Evolutionary conservation across 2,113 vertebrate species (phyloP), one percentile per base, ranked within the genome.

Genomic region (Brevimyrus niger): DNA sequence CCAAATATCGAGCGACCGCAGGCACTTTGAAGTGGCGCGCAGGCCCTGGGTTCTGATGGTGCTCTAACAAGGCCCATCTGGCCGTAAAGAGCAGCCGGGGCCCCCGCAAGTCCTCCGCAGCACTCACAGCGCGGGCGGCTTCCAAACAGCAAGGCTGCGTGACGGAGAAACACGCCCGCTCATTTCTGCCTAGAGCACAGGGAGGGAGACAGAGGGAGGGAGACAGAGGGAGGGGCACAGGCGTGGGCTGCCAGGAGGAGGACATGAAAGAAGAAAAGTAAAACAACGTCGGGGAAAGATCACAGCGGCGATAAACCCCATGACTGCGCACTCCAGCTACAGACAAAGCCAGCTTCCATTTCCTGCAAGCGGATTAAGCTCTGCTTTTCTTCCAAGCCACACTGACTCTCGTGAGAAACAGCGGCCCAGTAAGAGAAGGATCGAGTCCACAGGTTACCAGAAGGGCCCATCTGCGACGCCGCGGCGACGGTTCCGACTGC

Each of bases 151-250:
- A 90, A 27, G 90, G 86, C 89, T 92, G 89, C 88, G 87, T 85
- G 92, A 91, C 90, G 88, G 91, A 92, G 89, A 92, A 92, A 92
- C 84, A 89, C 88, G 91, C 87, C 21, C 86, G 90, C 89, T 89
- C 55, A 90, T 88, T 88, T 86, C 46, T 91, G 90, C 86, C 91
- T 76, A 48, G 69, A 90, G 90, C 23, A 82, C 13, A 8, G 46
- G 27, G 82, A 86, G 47, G 4, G 53, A 86, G 38, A 23, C 23
- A 42, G 53, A 84, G 38, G 50, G 48, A 53, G 4, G 17, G 23
- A 87, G 42, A 48, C 35, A 17, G 19, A 47, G 76, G 48, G 89
- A 44, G 51, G 44, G 48, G 44, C 61, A 89, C 15, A 87, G 61
- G 69, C 42, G 48, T 10, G 50, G 76, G 50, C 46, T 87, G 85